Conservation (phyloP, 2,888 invertebrate genomes). For the Gymnoscelis rufifasciata region DNA sequence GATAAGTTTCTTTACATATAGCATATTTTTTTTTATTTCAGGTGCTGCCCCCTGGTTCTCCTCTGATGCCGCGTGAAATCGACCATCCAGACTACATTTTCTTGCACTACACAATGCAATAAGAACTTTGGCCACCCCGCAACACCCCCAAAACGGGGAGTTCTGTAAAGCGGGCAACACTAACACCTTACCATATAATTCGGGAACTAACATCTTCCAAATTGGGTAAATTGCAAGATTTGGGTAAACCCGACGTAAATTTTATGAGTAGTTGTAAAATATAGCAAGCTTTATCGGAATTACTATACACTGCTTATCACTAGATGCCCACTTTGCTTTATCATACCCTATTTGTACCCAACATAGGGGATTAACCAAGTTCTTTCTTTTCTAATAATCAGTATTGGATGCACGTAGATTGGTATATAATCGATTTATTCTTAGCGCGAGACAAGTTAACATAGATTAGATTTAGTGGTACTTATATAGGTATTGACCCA, state of each 20-base stretch:
- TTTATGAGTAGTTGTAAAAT: too few relatives aligned
- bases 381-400: conserved; percentile 23
- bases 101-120: conserved; percentile 73
- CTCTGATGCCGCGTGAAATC: conserved; percentile 65
- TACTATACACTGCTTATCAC: conserved; percentile 1
- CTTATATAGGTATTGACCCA: conserved; percentile 3
- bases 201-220: not conserved
- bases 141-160: not conserved
- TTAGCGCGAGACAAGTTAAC: conserved; percentile 39
- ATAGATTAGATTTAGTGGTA: conserved; percentile 39
- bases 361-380: not conserved
- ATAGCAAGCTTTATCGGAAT: conserved; percentile 1
- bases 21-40: not conserved
- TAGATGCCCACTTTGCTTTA: not conserved
- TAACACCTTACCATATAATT: not conserved
- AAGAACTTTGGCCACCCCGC: conserved; percentile 27
- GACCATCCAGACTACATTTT: conserved; percentile 79
- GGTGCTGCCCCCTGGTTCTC: conserved; percentile 89
- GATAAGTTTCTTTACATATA: too few relatives aligned
- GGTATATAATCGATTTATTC: conserved; percentile 30
- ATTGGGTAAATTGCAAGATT: too few relatives aligned
- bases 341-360: conserved; percentile 2
- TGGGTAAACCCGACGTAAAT: too few relatives aligned
- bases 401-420: conserved; percentile 43
- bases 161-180: not conserved